Conservation (phyloP, 1,140 invertebrate species). For the Eupristina koningsbergeri region DNA sequence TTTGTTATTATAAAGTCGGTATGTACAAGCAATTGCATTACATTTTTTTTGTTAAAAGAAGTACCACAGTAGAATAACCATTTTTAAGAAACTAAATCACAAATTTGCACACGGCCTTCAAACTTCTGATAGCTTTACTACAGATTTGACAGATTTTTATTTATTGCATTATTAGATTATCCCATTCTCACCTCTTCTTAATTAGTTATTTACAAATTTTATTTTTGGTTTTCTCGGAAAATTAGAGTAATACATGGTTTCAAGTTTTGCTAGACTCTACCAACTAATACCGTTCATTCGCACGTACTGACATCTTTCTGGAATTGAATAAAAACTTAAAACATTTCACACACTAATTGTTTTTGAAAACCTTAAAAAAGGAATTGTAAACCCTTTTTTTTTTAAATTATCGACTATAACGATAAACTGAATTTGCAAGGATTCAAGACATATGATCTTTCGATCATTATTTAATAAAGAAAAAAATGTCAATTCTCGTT, state of each 20-base stretch:
- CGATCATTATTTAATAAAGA: too few species aligned
- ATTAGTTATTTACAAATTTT: constrained; percentile 25
- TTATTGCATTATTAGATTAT: background rate
- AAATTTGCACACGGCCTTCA: background rate
- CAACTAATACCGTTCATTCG: background rate
- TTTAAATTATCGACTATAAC: too few species aligned
- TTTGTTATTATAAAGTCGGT: background rate
- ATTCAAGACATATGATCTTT: too few species aligned
- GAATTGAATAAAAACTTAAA: background rate
- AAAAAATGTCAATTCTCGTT: too few species aligned
- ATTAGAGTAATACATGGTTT: constrained; percentile 8
- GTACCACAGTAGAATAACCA: background rate
- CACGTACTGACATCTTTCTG: background rate
- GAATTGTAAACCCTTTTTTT: background rate
- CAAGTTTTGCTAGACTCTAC: constrained; percentile 10
- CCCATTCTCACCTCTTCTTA: background rate
- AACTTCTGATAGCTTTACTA: background rate
- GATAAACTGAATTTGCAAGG: too few species aligned
- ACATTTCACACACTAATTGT: background rate
- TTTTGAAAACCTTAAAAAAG: background rate
- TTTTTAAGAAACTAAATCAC: background rate
- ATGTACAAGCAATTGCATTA: background rate
- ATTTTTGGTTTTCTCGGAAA: background rate
- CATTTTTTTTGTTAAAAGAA: background rate
- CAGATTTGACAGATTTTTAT: background rate